Evolutionary conservation across 2,113 vertebrate genomes (phyloP).

Genomic region (Onychostoma macrolepis): DNA sequence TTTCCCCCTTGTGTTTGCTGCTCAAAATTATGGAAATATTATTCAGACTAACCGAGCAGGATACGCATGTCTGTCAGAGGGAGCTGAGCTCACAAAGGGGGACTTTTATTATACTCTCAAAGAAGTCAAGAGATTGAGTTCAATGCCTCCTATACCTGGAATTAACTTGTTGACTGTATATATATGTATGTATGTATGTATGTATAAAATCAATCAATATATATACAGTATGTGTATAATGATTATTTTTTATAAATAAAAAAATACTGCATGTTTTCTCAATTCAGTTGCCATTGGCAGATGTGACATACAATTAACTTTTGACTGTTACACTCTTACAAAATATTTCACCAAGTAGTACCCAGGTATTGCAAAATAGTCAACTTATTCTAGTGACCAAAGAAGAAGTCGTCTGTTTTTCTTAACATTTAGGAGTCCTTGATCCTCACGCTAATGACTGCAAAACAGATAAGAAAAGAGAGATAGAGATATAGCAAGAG

Average conservation of each 20-base stretch:
- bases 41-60: constrained; percentile 29
- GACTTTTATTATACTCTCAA: constrained; percentile 1
- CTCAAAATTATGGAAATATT: constrained; percentile 45
- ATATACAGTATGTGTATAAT: too few species aligned
- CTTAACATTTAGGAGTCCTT: constrained; percentile 9
- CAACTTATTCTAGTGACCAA: neutral
- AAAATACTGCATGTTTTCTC: too few species aligned
- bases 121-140: neutral
- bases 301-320: neutral
- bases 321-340: neutral
- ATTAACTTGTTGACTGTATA: too few species aligned
- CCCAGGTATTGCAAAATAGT: neutral
- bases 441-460: constrained; percentile 26
- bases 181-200: too few species aligned
- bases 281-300: neutral
- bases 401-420: neutral
- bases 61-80: constrained; percentile 2
- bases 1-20: constrained; percentile 31
- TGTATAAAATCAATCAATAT: too few species aligned
- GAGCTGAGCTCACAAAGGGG: constrained; percentile 4
- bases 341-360: neutral
- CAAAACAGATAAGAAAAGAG: constrained; percentile 17
- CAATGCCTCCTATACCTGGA: too few species aligned
- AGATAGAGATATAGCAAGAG: constrained; percentile 21
- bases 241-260: too few species aligned